Base-by-base conservation (phyloP, 2,888 invertebrate genomes). In the Cordylochernes scorpioides region DNA sequence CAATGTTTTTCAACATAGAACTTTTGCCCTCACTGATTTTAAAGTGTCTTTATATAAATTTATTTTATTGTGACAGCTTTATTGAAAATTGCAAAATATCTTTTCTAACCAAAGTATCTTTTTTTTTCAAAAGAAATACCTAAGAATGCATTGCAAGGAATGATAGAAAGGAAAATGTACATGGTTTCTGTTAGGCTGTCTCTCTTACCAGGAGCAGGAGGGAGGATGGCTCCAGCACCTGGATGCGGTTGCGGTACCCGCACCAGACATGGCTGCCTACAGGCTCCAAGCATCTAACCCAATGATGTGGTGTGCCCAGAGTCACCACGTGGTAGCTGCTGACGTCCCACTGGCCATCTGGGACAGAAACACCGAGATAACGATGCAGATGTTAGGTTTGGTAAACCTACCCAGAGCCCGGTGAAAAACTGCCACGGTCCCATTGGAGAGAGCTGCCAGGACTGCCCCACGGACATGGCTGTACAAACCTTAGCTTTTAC, bases 211-310 rank as follows among this genome's bases (percentile, higher is more conserved):
- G 59, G 39, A 91, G 62, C 39, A 62, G 61, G 46, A 88, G 61
- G 14, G 71, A 63, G 39, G 71, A 65, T 6, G 91, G 84, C 53
- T 91, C 75, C 33, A 97, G 63, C 39, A 97, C 78, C 50, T 86
- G 78, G 43, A 97, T 77, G 50, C 75, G 75, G 60, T 97, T 99
- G 43, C 82, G 67, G 56, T 88, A 88, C 12, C 91, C 94, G 49
- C 88, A 91, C 97, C 97, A 97, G 25, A 97, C 77, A 35, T 71
- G 73, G 50, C 71, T 71, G 15, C 74, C 75, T 4, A 94, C 91
- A 22, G 80, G 73, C 41, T 73, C 68, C 56, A 94, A 66, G 52
- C 88, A 88, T 41, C 94, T 69, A 39, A 65, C 61, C 27, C 82
- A 78, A 49, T 75, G 72, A 46, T 72, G 71, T 1, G 78, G 74